Conservation (phyloP, 2,888 invertebrate genomes). For the Creontiades dilutus region DNA sequence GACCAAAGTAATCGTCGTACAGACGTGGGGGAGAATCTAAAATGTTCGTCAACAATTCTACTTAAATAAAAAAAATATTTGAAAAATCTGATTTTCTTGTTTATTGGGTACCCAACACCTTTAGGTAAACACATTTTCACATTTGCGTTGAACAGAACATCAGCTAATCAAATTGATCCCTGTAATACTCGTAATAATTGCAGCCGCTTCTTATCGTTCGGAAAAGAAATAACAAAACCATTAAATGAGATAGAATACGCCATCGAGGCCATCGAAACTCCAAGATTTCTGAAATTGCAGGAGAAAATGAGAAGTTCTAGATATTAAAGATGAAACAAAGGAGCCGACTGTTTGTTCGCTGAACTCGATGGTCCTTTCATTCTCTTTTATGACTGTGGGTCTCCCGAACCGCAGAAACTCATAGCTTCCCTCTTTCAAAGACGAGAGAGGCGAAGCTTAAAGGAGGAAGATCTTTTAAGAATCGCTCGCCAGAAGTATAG, state of each 20-base stretch:
- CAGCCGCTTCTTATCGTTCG: background rate
- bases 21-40: too few relatives aligned
- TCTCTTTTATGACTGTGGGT: constrained; percentile 6
- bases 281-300: background rate
- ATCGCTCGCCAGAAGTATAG: constrained; percentile 1
- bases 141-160: too few relatives aligned
- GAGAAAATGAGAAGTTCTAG: background rate
- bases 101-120: too few relatives aligned
- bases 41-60: too few relatives aligned
- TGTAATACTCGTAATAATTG: background rate
- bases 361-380: constrained; percentile 28
- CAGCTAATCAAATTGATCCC: background rate
- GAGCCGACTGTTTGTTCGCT: constrained; percentile 3
- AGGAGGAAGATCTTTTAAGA: background rate
- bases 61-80: too few relatives aligned
- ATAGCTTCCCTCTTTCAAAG: background rate
- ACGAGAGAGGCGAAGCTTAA: background rate
- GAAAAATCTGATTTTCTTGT: too few relatives aligned
- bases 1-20: too few relatives aligned
- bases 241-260: background rate
- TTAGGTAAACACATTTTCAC: too few relatives aligned
- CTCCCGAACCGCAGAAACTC: constrained; percentile 14
- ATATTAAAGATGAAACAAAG: constrained; percentile 39
- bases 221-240: background rate
- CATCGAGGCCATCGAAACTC: constrained; percentile 1